Evolutionary conservation across 2,797 vertebrate species (phyloP).

Genomic region (Mus caroli): DNA sequence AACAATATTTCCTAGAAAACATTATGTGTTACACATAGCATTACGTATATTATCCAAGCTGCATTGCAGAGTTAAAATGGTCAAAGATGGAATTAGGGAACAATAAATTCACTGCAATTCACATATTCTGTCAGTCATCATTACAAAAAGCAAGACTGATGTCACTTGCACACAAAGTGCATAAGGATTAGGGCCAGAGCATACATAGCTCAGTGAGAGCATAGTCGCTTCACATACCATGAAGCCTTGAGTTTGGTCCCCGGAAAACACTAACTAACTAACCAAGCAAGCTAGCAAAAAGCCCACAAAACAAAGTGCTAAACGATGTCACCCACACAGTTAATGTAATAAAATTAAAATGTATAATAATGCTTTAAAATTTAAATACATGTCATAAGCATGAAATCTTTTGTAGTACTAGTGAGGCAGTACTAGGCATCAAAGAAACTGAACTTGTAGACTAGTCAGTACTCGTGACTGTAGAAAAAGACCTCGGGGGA

Average conservation of each 20-base stretch:
- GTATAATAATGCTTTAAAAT: not conserved
- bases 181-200: not conserved
- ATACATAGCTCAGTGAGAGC: not conserved
- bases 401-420: not conserved
- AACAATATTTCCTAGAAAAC: conserved; percentile 1
- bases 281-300: not conserved
- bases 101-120: not conserved
- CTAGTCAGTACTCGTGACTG: not conserved
- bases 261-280: not conserved
- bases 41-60: not conserved
- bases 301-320: not conserved
- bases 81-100: conserved; percentile 1
- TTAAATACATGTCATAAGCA: not conserved
- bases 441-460: not conserved
- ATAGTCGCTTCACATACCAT: not conserved
- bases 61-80: not conserved
- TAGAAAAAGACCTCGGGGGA: not conserved
- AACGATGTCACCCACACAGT: not conserved
- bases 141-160: not conserved
- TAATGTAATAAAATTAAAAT: not conserved
- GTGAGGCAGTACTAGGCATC: not conserved
- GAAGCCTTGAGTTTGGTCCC: not conserved
- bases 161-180: not conserved
- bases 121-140: not conserved
- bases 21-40: no score